phyloP scores from a whole-genome alignment of 1,140 invertebrate genomes.

The Drosophila mojavensis region DNA sequence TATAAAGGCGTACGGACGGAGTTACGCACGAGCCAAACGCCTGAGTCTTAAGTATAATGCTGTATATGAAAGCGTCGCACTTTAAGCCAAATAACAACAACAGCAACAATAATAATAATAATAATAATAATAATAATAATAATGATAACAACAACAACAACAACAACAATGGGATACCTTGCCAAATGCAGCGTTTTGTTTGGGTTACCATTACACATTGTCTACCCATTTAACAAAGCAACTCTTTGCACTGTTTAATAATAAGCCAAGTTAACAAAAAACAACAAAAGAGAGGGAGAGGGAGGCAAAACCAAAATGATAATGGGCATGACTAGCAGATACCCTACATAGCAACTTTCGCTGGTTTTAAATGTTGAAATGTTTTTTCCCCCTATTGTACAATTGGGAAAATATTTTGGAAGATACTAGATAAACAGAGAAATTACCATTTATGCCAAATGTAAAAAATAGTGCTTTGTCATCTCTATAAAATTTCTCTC shows the following conservation, averaged over 20 bases:
- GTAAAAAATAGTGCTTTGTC: too few relatives aligned
- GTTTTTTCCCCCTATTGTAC: too few relatives aligned
- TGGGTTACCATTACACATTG: constrained; percentile 68
- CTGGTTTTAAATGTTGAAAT: neutral
- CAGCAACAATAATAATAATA: constrained; percentile 27
- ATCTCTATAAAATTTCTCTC: too few relatives aligned
- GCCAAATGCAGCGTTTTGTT: constrained; percentile 73
- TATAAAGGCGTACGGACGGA: neutral
- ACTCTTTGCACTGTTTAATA: constrained; percentile 67
- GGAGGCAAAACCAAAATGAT: neutral
- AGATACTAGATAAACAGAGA: too few relatives aligned
- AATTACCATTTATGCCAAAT: too few relatives aligned
- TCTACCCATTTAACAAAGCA: constrained; percentile 41
- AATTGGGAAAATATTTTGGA: too few relatives aligned
- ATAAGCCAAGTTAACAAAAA: constrained; percentile 47
- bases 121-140: constrained; percentile 26
- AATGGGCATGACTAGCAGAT: neutral
- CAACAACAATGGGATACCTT: constrained; percentile 64
- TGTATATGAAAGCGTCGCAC: constrained; percentile 34
- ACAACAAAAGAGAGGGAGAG: constrained; percentile 1
- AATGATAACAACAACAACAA: constrained; percentile 11
- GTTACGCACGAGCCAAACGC: constrained; percentile 47
- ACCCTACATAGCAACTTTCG: neutral
- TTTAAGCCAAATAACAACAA: constrained; percentile 26
- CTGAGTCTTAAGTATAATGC: constrained; percentile 4